phyloP scores from a whole-genome alignment of 2,797 vertebrate genomes.

The Syngnathus acus region DNA sequence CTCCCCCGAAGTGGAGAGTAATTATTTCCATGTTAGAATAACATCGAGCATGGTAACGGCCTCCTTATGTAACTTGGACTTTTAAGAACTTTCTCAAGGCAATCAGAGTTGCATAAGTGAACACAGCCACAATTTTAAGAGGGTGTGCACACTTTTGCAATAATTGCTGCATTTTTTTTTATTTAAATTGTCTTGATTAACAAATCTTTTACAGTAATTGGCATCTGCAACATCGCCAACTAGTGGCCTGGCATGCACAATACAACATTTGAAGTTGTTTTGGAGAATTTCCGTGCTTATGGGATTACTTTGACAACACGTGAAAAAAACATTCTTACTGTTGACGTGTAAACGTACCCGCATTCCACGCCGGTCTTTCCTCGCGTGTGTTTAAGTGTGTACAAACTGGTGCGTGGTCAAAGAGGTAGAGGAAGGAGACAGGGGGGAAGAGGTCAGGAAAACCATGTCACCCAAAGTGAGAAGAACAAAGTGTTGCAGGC shows the following conservation, averaged over 20 bases:
- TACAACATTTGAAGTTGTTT: not conserved
- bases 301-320: not conserved
- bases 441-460: conserved; percentile 59
- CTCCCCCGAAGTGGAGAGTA: conserved; percentile 43
- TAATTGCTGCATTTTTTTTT: not conserved
- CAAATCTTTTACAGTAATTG: not conserved
- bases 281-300: not conserved
- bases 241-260: not conserved
- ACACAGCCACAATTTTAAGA: not conserved
- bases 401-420: conserved; percentile 26
- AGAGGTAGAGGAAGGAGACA: conserved; percentile 37
- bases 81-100: conserved; percentile 26
- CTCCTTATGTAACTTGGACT: conserved; percentile 46
- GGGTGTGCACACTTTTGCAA: not conserved
- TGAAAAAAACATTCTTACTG: not conserved
- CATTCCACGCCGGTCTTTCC: conserved; percentile 16
- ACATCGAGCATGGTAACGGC: conserved; percentile 48
- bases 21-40: conserved; percentile 64
- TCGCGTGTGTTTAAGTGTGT: conserved; percentile 9
- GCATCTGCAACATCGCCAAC: not conserved
- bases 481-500: conserved; percentile 63
- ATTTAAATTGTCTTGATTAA: not conserved
- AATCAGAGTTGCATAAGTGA: not conserved
- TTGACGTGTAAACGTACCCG: not conserved
- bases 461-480: conserved; percentile 51